Evolutionary conservation across 2,888 invertebrate species (phyloP).

Genomic region (Acronicta psi): DNA sequence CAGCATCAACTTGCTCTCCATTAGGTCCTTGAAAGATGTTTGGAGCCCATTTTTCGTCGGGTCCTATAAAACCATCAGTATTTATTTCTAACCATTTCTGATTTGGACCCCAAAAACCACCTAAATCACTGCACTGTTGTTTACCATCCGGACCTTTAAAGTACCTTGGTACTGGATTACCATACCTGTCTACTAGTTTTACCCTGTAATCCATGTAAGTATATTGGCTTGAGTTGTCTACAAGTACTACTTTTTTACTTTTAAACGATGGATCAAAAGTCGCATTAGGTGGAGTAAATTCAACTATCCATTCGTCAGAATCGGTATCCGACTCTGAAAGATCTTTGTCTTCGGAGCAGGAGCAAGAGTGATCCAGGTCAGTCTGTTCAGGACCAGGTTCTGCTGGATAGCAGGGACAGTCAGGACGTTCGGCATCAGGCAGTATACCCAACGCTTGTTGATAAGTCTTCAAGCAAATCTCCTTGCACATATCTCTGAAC

Average conservation of each 20-base stretch:
- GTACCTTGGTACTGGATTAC: constrained; percentile 80
- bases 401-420: constrained; percentile 77
- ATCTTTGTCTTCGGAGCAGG: constrained; percentile 76
- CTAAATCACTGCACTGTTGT: constrained; percentile 82
- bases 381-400: constrained; percentile 67
- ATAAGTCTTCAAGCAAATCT: constrained; percentile 83
- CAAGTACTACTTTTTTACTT: constrained; percentile 68
- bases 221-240: constrained; percentile 74
- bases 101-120: constrained; percentile 81
- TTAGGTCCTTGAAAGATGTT: constrained; percentile 75
- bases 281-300: constrained; percentile 84
- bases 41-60: constrained; percentile 82
- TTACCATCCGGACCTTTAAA: constrained; percentile 83
- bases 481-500: constrained; percentile 81
- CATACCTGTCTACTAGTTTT: constrained; percentile 75
- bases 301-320: constrained; percentile 83
- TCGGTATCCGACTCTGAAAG: constrained; percentile 78
- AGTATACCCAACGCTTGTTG: constrained; percentile 82
- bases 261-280: constrained; percentile 73
- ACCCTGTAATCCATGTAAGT: constrained; percentile 80
- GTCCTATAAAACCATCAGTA: constrained; percentile 77
- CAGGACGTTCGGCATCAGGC: constrained; percentile 76
- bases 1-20: constrained; percentile 75
- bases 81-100: constrained; percentile 83
- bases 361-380: constrained; percentile 75